Percentiles rank a stretch among this genome's conserved stretches.
phyloP scores from a whole-genome alignment of 2,113 vertebrate species.

The Tylochromis polylepis region DNA sequence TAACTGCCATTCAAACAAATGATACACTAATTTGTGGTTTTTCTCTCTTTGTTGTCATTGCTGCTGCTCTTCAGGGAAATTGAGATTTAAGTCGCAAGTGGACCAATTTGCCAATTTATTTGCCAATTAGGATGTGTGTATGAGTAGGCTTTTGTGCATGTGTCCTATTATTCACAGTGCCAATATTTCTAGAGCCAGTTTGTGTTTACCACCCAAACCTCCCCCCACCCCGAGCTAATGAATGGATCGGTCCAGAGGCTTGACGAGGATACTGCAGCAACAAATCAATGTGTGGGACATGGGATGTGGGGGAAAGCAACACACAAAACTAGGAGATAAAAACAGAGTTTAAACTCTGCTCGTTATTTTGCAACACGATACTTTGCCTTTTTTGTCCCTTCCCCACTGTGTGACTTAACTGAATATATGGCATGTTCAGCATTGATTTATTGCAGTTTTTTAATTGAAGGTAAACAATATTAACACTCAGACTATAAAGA shows the following conservation, averaged over 20 bases:
- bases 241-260: conserved; percentile 16
- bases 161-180: background rate
- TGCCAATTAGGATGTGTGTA: background rate
- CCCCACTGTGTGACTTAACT: background rate
- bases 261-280: conserved; percentile 30
- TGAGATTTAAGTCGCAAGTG: background rate
- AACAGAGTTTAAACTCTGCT: background rate
- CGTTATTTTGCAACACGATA: background rate
- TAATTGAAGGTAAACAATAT: background rate
- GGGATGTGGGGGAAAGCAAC: background rate
- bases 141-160: background rate
- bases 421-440: background rate
- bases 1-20: background rate
- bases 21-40: background rate
- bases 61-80: background rate
- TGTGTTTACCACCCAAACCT: background rate
- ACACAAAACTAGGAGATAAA: background rate
- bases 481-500: background rate
- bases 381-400: background rate
- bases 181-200: conserved; percentile 18
- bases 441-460: background rate
- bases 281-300: conserved; percentile 26
- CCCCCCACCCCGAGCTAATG: background rate
- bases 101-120: conserved; percentile 10
- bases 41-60: background rate